Conservation (phyloP, 2,888 invertebrate genomes). For the Ichneumon xanthorius region DNA sequence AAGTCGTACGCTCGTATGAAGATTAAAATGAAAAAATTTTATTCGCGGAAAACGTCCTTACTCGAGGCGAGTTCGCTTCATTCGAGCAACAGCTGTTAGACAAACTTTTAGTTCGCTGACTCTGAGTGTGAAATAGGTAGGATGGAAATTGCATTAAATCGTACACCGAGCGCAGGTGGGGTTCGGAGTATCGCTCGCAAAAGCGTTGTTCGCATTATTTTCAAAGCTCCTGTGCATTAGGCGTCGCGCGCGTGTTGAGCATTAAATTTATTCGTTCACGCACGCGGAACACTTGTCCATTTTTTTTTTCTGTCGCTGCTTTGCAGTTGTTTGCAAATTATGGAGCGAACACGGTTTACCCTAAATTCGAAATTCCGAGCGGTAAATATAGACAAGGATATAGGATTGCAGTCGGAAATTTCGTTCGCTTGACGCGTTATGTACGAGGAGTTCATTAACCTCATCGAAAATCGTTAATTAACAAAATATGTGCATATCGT, state of each 20-base stretch:
- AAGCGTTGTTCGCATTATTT: constrained; percentile 37
- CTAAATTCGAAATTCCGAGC: constrained; percentile 29
- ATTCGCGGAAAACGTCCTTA: constrained; percentile 15
- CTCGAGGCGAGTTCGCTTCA: constrained; percentile 16
- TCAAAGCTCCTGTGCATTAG: neutral
- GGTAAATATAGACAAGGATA: constrained; percentile 28
- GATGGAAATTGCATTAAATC: constrained; percentile 46
- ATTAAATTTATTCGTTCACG: constrained; percentile 20
- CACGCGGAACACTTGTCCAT: neutral
- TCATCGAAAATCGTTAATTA: neutral
- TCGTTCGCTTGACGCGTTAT: neutral
- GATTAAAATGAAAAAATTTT: neutral
- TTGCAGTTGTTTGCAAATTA: neutral
- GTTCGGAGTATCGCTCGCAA: constrained; percentile 19
- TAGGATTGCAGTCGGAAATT: constrained; percentile 17
- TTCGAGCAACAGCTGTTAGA: constrained; percentile 37
- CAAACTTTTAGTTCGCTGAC: constrained; percentile 41
- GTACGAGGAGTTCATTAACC: neutral
- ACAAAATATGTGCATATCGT: neutral
- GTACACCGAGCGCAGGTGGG: constrained; percentile 47
- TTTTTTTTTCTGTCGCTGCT: neutral
- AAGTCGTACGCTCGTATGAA: neutral
- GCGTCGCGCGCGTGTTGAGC: neutral
- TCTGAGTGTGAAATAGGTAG: constrained; percentile 23
- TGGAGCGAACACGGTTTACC: constrained; percentile 4